phyloP scores from a whole-genome alignment of 2,113 vertebrate species.

The Phrynocephalus versicolor region DNA sequence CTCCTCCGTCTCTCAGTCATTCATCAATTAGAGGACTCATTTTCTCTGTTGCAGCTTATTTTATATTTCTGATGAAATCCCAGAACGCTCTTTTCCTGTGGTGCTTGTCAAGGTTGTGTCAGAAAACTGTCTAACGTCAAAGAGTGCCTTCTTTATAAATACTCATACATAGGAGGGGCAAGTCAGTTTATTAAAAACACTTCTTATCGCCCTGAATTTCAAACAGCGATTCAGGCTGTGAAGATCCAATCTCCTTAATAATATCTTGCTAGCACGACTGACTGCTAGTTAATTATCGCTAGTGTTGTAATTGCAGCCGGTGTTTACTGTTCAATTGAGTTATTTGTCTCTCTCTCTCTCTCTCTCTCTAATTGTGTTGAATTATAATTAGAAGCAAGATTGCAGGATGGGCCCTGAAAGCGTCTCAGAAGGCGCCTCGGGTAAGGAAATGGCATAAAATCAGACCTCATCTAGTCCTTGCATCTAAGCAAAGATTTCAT shows the following conservation, averaged over 20 bases:
- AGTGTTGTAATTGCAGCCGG: conserved; percentile 1
- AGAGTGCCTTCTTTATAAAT: not conserved
- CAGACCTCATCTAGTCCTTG: not conserved
- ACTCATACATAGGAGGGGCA: not conserved
- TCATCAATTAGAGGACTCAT: not conserved
- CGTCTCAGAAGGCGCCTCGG: not conserved
- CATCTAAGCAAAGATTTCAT: not conserved
- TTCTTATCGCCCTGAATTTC: not conserved
- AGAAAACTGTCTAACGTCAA: not conserved
- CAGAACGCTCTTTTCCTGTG: not conserved
- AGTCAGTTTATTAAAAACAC: not conserved
- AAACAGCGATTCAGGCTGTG: not conserved
- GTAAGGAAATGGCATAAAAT: not conserved
- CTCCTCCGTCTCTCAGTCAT: not conserved
- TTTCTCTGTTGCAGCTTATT: not conserved
- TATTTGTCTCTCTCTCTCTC: conserved; percentile 51
- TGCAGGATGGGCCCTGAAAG: conserved; percentile 29
- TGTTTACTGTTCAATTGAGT: conserved; percentile 35
- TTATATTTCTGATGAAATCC: not conserved
- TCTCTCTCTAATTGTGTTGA: conserved; percentile 40
- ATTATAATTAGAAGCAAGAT: conserved; percentile 22
- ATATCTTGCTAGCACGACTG: not conserved
- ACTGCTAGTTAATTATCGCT: conserved; percentile 14
- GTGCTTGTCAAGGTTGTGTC: not conserved
- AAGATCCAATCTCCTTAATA: conserved; percentile 7